Evolutionary conservation across 2,113 vertebrate species (phyloP).

Genomic region (Shinisaurus crocodilurus): DNA sequence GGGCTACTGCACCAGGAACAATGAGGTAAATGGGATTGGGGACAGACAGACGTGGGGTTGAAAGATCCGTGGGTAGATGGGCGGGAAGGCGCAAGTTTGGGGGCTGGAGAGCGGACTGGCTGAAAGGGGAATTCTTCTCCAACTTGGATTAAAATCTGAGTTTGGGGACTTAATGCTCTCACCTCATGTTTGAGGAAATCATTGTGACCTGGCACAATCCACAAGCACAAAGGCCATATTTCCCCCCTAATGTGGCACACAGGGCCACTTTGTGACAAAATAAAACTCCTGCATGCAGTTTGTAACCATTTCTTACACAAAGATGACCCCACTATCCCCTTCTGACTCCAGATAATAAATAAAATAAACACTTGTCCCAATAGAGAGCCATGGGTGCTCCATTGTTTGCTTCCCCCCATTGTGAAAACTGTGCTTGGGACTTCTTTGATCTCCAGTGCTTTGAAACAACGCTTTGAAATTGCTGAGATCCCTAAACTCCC

Average conservation of each 20-base stretch:
- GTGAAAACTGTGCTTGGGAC: neutral
- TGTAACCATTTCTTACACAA: neutral
- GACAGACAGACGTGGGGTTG: neutral
- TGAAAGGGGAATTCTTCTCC: neutral
- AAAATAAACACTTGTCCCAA: neutral
- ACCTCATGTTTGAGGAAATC: neutral
- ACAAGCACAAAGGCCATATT: neutral
- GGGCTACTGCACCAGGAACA: neutral
- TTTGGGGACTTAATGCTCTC: neutral
- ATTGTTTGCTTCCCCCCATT: neutral
- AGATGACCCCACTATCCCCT: neutral
- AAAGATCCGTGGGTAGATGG: neutral
- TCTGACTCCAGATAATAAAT: neutral
- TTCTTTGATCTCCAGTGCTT: neutral
- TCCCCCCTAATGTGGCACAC: neutral
- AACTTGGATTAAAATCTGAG: neutral
- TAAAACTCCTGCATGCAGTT: neutral
- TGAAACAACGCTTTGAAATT: neutral
- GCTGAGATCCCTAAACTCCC: neutral
- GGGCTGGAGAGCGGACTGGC: neutral
- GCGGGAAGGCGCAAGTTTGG: neutral
- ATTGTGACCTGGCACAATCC: neutral
- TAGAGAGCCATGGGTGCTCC: neutral
- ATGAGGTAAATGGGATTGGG: too few relatives aligned
- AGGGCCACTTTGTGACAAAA: neutral